phyloP scores from a whole-genome alignment of 1,140 invertebrate species.

The Aporrectodea caliginosa region DNA sequence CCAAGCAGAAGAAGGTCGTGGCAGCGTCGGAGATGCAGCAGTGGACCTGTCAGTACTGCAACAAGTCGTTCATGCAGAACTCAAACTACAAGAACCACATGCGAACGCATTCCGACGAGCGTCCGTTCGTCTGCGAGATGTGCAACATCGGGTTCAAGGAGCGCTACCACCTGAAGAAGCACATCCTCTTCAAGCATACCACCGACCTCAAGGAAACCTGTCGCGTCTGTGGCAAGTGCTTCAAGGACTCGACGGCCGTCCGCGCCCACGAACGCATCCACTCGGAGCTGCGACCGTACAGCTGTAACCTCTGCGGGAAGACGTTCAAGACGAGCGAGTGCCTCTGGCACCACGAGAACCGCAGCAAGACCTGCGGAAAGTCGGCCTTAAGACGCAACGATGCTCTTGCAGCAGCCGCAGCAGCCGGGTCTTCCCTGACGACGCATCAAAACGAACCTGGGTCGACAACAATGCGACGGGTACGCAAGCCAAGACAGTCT shows the following conservation, averaged over 20 bases:
- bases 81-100: slow-evolving; percentile 89
- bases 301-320: slow-evolving; percentile 28
- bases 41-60: slow-evolving; percentile 34
- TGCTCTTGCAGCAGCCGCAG: neutral
- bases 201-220: slow-evolving; percentile 27
- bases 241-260: slow-evolving; percentile 35
- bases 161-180: slow-evolving; percentile 34
- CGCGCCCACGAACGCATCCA: slow-evolving; percentile 34
- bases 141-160: slow-evolving; percentile 65
- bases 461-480: neutral
- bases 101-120: slow-evolving; percentile 88
- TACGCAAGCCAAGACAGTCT: neutral
- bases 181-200: slow-evolving; percentile 32
- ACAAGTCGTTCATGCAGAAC: slow-evolving; percentile 73
- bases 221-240: slow-evolving; percentile 30
- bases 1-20: neutral
- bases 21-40: neutral
- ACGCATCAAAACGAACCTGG: neutral
- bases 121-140: slow-evolving; percentile 92
- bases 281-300: slow-evolving; percentile 30
- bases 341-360: slow-evolving; percentile 34
- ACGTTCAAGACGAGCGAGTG: slow-evolving; percentile 35
- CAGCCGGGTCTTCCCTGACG: too few species aligned
- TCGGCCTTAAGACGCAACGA: slow-evolving; percentile 4
- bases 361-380: slow-evolving; percentile 33